Base-by-base conservation (phyloP, 2,888 invertebrate species). In the Stenolophus ochropezus region DNA sequence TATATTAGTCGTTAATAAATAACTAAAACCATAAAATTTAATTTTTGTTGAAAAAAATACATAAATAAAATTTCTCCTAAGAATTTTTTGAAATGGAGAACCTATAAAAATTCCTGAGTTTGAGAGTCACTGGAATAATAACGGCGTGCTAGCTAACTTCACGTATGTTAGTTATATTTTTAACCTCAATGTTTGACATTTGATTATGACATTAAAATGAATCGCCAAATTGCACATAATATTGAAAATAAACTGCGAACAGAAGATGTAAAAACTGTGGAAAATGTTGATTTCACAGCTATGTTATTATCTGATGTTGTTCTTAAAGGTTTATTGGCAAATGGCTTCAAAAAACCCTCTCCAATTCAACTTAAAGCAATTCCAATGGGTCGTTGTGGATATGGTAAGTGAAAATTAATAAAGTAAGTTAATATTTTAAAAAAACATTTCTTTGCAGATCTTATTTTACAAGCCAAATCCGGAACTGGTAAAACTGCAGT, bases 401-500 rank as follows among this genome's bases (percentile, higher is more conserved):
- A 96, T 89, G 98, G 98, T 98, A 77, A 11, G 11, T 61, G 56
- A 27, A 11, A 4, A 53, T n/a, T 27, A 16, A 5, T 20, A 23
- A 21, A 33, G 58, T 75, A 58, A 47, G 51, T n/a, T n/a, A n/a
- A n/a, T n/a, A n/a, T 23, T 56, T 0, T 56, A 11, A 5, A 25
- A 21, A 11, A n/a, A 65, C 49, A 56, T 69, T 51, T 82, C 84
- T 56, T 91, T 92, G 18, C 87, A 98, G 99, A 99, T 92, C 90
- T 99, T 83, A 92, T 99, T 82, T 92, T 99, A 0, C 96, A 98
- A 90, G 97, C 99, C 0, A 99, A 99, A 89, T 97, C 98, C 14
- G 99, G 99, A 6, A 99, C 99, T 5, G 99, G 99, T 16, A 99
- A 99, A 91, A 99, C 99, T 0, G 93, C 96, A 83, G 98, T 99